phyloP scores from a whole-genome alignment of 2,113 vertebrate species.

The Saimiri boliviensis region DNA sequence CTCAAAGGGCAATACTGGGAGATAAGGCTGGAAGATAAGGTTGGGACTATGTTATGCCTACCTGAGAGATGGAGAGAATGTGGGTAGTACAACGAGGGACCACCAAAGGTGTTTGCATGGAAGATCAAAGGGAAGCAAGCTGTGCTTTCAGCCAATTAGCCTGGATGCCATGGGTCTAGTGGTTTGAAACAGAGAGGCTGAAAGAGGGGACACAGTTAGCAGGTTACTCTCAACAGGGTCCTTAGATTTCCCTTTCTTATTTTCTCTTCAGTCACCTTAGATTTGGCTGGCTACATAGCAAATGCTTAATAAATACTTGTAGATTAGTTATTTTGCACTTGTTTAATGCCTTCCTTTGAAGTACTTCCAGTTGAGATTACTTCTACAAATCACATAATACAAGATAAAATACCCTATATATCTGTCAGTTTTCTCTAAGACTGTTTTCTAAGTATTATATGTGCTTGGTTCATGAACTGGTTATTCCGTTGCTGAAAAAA shows the following conservation, averaged over 20 bases:
- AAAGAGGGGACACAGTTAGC: background rate
- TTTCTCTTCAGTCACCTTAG: slow-evolving; percentile 56
- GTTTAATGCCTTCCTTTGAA: slow-evolving; percentile 76
- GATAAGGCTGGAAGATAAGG: background rate
- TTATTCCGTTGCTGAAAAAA: slow-evolving; percentile 70
- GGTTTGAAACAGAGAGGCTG: background rate
- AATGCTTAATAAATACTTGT: slow-evolving; percentile 76
- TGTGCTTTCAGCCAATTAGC: background rate
- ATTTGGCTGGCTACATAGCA: slow-evolving; percentile 62
- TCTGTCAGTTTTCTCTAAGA: slow-evolving; percentile 77
- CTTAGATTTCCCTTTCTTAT: slow-evolving; percentile 3
- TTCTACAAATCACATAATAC: slow-evolving; percentile 78
- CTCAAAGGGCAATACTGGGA: background rate
- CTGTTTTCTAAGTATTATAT: slow-evolving; percentile 76
- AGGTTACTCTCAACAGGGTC: background rate
- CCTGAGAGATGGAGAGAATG: background rate
- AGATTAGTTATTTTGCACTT: slow-evolving; percentile 80
- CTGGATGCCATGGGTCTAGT: background rate
- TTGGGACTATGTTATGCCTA: background rate
- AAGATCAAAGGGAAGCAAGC: background rate
- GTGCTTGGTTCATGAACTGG: slow-evolving; percentile 57
- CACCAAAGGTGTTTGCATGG: background rate
- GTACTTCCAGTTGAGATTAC: slow-evolving; percentile 77
- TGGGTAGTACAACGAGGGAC: background rate
- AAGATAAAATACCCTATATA: slow-evolving; percentile 79